Conservation (phyloP, 2,888 invertebrate species). For the Agrotis clavis region DNA sequence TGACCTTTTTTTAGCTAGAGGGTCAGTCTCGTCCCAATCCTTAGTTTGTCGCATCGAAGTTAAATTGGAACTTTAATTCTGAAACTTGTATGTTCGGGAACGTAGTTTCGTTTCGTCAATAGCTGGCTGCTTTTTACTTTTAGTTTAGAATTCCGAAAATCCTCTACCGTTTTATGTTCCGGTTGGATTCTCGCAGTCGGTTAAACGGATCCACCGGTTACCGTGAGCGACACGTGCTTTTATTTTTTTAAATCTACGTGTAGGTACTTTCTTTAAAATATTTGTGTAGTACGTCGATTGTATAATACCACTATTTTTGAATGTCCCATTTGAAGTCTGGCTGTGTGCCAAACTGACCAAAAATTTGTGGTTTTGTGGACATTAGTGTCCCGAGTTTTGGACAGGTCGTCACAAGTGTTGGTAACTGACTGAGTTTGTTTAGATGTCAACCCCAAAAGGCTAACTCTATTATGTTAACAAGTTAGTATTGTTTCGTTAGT, state of each 20-base stretch:
- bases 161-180: constrained; percentile 38
- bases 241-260: constrained; percentile 22
- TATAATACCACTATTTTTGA: constrained; percentile 59
- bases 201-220: constrained; percentile 32
- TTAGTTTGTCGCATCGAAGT: constrained; percentile 23
- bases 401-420: constrained; percentile 46
- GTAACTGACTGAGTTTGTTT: constrained; percentile 65
- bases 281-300: constrained; percentile 36
- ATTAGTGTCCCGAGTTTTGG: constrained; percentile 33
- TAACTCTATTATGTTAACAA: constrained; percentile 63
- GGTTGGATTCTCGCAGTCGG: constrained; percentile 31
- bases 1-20: constrained; percentile 34
- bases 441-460: constrained; percentile 56
- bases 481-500: constrained; percentile 59
- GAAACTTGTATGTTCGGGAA: constrained; percentile 17
- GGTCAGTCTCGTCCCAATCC: constrained; percentile 1
- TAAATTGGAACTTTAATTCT: constrained; percentile 27
- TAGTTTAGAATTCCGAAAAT: constrained; percentile 40
- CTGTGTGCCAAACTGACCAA: constrained; percentile 52
- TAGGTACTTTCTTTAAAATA: constrained; percentile 46
- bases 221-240: constrained; percentile 4
- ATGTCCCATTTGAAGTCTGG: constrained; percentile 56
- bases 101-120: constrained; percentile 22
- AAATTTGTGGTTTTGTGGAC: constrained; percentile 39
- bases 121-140: constrained; percentile 22